Base-by-base conservation (phyloP, 2,888 invertebrate species). In the Pegoplata infirma region DNA sequence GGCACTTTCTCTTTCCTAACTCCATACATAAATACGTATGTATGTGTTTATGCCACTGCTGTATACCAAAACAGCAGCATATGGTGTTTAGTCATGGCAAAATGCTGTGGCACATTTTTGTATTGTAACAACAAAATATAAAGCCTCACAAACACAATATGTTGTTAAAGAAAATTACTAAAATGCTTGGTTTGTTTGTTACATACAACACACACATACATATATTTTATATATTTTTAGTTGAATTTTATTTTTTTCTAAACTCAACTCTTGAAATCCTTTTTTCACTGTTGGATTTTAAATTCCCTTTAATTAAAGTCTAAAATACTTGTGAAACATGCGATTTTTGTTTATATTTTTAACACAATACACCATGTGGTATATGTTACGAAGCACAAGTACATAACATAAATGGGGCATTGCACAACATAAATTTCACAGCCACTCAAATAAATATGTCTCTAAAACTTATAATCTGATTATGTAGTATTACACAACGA, bases 71-170 rank as follows among this genome's bases (percentile, higher is more conserved):
- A n/a, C n/a, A n/a, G n/a, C 14, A 23, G 14, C 36, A 58, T 40
- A 58, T 58, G 40, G 21, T 40, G 36, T 58, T 58, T 58, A 58
- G 58, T 40, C 36, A 58, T 58, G 58, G 58, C n/a, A 40, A 58
- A n/a, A 40, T 56, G 36, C 36, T 56, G 32, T 58, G 40, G 40
- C 21, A 58, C 21, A 19, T 36, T 36, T 56, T 56, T 3, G 14
- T 51, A 2, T 56, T 36, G 17, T 56, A 14, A 12, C n/a, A 28
- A 32, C 36, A 55, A 55, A 55, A 56, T n/a, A 36, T 56, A 19
- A 56, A 36, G n/a, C 36, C 36, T 6, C 19, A 56, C 56, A 56
- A n/a, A 19, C 19, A 55, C 28, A 49, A 28, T 8, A 53, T 14
- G 5, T 56, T 56, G 19, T 36, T 28, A 2, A 28, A 28, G 28